A percentile compares a stretch with the other conserved stretches of the same genome.
phyloP scores from a whole-genome alignment of 2,113 vertebrate species.

The Tamias sibiricus region DNA sequence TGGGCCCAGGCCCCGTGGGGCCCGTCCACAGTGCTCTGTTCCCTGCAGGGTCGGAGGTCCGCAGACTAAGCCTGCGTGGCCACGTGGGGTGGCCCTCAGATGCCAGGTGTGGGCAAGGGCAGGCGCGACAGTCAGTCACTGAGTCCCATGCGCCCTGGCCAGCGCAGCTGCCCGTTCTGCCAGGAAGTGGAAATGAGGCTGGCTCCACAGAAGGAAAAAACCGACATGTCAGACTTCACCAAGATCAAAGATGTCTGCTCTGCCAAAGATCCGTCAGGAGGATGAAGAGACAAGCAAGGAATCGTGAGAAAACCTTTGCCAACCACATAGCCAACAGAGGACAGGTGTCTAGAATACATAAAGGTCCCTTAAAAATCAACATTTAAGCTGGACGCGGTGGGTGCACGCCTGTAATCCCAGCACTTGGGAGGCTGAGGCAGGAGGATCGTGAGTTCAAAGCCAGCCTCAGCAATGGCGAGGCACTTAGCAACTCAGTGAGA shows the following conservation, averaged over 20 bases:
- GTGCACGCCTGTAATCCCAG: too few species aligned
- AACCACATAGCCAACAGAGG: not conserved
- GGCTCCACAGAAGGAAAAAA: not conserved
- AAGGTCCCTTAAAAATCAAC: not conserved
- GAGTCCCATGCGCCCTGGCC: not conserved
- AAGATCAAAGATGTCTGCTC: not conserved
- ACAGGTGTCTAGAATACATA: not conserved
- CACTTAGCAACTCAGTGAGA: too few species aligned
- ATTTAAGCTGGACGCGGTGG: too few species aligned
- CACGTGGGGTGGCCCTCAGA: not conserved
- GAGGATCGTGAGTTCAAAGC: too few species aligned
- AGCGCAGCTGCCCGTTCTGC: not conserved
- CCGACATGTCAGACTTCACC: not conserved
- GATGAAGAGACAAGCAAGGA: not conserved
- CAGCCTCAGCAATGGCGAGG: too few species aligned
- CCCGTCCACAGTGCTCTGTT: not conserved
- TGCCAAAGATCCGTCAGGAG: not conserved
- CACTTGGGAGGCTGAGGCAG: too few species aligned
- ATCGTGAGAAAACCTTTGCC: not conserved
- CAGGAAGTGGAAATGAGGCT: not conserved
- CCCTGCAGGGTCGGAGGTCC: not conserved
- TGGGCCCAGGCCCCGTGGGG: not conserved
- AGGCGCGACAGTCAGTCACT: not conserved
- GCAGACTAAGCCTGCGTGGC: not conserved
- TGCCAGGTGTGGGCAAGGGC: fast-evolving